Evolutionary conservation across 2,113 vertebrate genomes (phyloP).

Genomic region (Pedetes capensis): DNA sequence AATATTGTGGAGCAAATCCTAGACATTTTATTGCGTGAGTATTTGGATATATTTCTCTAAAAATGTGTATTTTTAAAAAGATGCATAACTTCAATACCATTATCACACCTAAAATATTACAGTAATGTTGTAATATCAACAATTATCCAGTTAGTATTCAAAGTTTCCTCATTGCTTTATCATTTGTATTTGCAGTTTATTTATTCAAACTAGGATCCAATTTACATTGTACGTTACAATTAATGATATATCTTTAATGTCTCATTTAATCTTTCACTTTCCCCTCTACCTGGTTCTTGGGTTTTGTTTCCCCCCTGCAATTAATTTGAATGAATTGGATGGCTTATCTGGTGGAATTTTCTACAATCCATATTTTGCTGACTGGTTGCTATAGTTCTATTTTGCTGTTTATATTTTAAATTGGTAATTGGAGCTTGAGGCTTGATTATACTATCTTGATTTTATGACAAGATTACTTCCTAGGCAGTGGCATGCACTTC

Average conservation of each 20-base stretch:
- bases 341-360: neutral
- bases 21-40: neutral
- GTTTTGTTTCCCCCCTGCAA: neutral
- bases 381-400: neutral
- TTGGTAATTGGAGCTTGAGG: neutral
- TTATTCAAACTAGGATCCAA: neutral
- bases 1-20: neutral
- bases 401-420: neutral
- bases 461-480: neutral
- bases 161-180: neutral
- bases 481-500: neutral
- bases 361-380: neutral
- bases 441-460: neutral
- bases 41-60: conserved; percentile 1
- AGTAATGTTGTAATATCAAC: neutral
- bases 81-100: neutral
- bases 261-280: neutral
- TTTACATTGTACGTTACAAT: neutral
- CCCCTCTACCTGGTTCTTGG: neutral
- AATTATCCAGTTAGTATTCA: neutral
- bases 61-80: neutral
- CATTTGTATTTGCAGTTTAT: neutral
- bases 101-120: neutral
- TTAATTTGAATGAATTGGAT: neutral
- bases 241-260: neutral